A percentile compares a stretch with the other conserved stretches of the same genome.
Conservation (phyloP, 2,888 invertebrate genomes). For the Endomychus coccineus region DNA sequence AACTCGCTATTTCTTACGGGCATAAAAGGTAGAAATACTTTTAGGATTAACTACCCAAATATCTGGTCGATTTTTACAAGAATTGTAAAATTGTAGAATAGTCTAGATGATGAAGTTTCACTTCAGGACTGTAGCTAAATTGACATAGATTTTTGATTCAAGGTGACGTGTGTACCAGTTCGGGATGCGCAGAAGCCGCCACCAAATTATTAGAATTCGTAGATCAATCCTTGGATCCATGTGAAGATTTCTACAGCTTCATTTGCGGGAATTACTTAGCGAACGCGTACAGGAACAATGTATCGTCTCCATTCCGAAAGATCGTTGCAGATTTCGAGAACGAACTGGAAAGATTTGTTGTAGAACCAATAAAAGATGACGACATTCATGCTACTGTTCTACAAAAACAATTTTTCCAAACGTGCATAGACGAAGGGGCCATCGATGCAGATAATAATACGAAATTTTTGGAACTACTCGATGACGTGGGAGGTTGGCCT, state of each 20-base stretch:
- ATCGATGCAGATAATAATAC: slow-evolving; percentile 15
- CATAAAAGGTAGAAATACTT: too few relatives aligned
- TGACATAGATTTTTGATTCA: too few relatives aligned
- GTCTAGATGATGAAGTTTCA: too few relatives aligned
- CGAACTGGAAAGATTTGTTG: slow-evolving; percentile 23
- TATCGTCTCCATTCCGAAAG: slow-evolving; percentile 13
- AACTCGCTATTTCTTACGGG: too few relatives aligned
- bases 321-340: slow-evolving; percentile 17
- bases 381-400: slow-evolving; percentile 17
- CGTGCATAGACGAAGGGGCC: slow-evolving; percentile 12
- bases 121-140: too few relatives aligned
- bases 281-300: slow-evolving; percentile 46
- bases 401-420: slow-evolving; percentile 13
- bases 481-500: background rate
- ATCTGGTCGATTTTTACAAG: too few relatives aligned
- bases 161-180: too few relatives aligned
- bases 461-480: slow-evolving; percentile 12
- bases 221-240: slow-evolving; percentile 60
- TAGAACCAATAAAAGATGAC: slow-evolving; percentile 10
- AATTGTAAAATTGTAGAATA: too few relatives aligned
- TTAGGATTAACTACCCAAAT: too few relatives aligned
- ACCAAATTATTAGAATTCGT: slow-evolving; percentile 60
- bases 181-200: slow-evolving; percentile 69
- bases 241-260: slow-evolving; percentile 70
- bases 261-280: slow-evolving; percentile 65